Evolutionary conservation across 2,888 invertebrate species (phyloP).

Genomic region (Agapostemon virescens): DNA sequence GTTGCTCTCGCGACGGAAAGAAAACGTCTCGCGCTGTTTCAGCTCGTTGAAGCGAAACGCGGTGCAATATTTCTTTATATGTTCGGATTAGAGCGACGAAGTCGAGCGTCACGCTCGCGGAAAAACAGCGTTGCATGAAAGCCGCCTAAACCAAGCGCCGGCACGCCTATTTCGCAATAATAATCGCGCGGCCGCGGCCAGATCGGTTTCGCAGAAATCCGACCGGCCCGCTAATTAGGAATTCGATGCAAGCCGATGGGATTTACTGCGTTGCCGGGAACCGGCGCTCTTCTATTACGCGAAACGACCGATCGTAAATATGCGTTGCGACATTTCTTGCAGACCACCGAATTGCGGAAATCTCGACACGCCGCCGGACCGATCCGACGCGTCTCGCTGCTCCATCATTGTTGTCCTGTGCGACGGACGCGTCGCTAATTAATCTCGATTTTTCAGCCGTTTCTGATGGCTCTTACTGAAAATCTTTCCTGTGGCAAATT

Average conservation of each 20-base stretch:
- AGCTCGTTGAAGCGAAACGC: conserved; percentile 52
- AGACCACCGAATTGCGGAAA: conserved; percentile 6
- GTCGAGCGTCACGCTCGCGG: conserved; percentile 1
- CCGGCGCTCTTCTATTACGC: conserved; percentile 3
- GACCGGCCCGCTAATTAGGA: conserved; percentile 9
- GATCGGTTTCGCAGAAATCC: conserved; percentile 6
- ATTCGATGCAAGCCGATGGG: neutral
- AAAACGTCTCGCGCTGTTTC: conserved; percentile 30
- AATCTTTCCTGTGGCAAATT: too few species aligned
- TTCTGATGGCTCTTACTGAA: too few species aligned
- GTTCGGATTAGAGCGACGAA: conserved; percentile 38
- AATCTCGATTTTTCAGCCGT: too few species aligned
- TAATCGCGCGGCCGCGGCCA: neutral
- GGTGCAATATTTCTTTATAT: conserved; percentile 49
- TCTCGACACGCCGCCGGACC: neutral
- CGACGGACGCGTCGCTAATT: too few species aligned
- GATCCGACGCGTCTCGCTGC: neutral
- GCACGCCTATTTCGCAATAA: conserved; percentile 13
- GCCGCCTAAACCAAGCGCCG: conserved; percentile 15
- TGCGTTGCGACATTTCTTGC: conserved; percentile 19
- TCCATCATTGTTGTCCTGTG: neutral
- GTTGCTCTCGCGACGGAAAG: conserved; percentile 33
- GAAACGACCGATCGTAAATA: conserved; percentile 10
- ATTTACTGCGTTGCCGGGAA: conserved; percentile 10
- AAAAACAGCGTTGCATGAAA: neutral